A percentile compares a stretch with the other conserved stretches of the same genome.
phyloP scores from a whole-genome alignment of 2,888 invertebrate species.

The Limenitis camilla region DNA sequence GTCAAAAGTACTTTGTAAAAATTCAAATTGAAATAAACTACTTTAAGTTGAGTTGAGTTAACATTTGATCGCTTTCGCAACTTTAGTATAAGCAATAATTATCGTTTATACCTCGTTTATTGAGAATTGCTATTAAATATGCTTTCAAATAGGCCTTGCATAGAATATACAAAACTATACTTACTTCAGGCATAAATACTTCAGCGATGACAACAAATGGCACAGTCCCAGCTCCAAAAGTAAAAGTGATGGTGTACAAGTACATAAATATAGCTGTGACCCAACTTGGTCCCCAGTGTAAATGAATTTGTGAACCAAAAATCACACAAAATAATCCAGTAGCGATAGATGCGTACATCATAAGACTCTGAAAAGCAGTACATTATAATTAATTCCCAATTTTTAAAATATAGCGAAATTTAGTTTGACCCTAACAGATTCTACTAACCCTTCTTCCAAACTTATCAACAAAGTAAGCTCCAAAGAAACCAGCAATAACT shows the following conservation, averaged over 20 bases:
- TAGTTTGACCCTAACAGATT: no score
- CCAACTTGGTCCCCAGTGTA: conserved; percentile 30
- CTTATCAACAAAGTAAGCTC: conserved; percentile 46
- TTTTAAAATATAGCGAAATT: no score
- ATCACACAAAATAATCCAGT: conserved; percentile 26
- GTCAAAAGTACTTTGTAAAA: no score
- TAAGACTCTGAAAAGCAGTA: conserved; percentile 26
- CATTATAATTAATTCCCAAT: no score
- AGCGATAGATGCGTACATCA: conserved; percentile 32
- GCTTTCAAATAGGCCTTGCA: no score
- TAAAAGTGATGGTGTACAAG: conserved; percentile 20
- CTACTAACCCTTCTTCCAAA: conserved; percentile 47
- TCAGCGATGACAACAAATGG: conserved; percentile 25
- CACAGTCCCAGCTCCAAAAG: conserved; percentile 23
- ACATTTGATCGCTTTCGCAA: no score
- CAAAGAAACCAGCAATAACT: conserved; percentile 37
- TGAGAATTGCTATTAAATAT: no score
- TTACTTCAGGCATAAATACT: conserved; percentile 28
- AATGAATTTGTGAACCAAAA: conserved; percentile 30
- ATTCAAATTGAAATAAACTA: no score
- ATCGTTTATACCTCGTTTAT: no score
- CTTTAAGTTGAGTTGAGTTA: no score
- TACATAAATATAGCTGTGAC: conserved; percentile 28
- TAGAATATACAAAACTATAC: no score
- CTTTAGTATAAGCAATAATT: no score